Base-by-base conservation (phyloP, 2,113 vertebrate species). In the Suncus etruscus region DNA sequence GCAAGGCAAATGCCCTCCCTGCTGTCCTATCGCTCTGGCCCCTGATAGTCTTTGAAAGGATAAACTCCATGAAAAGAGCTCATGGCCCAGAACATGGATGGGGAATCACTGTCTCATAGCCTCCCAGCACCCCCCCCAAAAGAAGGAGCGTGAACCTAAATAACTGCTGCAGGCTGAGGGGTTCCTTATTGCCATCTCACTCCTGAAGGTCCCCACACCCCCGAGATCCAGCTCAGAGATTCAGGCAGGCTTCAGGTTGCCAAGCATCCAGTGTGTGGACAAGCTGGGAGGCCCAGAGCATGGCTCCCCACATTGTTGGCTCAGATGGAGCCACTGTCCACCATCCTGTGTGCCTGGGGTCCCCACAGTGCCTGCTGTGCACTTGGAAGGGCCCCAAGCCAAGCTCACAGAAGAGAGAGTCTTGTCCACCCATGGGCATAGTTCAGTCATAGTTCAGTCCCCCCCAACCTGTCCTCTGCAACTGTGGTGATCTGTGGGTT, bases 301-400 rank as follows among this genome's bases (percentile, higher is more conserved):
- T n/a, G n/a, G n/a, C n/a, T n/a, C n/a, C n/a, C n/a, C n/a, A n/a
- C n/a, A n/a, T n/a, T n/a, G n/a, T n/a, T n/a, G n/a, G n/a, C n/a
- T n/a, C n/a, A n/a, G n/a, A n/a, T 4, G 79, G 12, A 16, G 5
- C 61, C 25, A 63, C 86, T 9, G 0, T 15, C n/a, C 48, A 22
- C 58, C n/a, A 29, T 7, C 10, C 39, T 32, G 7, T 45, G 11
- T 0, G 1, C 29, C n/a, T n/a, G n/a, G n/a, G n/a, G n/a, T n/a
- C n/a, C n/a, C n/a, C n/a, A n/a, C n/a, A n/a, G n/a, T n/a, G n/a
- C n/a, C n/a, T n/a, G n/a, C n/a, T n/a, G n/a, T n/a, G n/a, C n/a
- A n/a, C n/a, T n/a, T n/a, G 50, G 50, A 51, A 51, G 63, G 9
- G 84, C 48, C 72, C 3, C 15, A 54, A 79, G 20, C 29, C 76